Conservation (phyloP, 2,797 vertebrate species). For the Enteromius argenteus region DNA sequence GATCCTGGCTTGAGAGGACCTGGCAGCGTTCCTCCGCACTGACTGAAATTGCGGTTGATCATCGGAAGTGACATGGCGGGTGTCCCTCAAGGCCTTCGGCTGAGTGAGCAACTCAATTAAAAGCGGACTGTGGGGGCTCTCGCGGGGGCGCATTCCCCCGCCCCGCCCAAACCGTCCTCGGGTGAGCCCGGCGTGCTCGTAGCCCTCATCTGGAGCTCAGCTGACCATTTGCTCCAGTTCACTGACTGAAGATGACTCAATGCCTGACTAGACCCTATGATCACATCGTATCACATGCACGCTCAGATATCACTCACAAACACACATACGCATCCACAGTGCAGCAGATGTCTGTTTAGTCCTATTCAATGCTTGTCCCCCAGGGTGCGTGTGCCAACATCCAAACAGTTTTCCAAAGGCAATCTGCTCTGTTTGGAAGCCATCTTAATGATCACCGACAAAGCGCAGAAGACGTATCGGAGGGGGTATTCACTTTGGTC, state of each 20-base stretch:
- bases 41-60: conserved; percentile 82
- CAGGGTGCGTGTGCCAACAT: conserved; percentile 34
- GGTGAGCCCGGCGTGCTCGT: conserved; percentile 64
- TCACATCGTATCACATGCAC: conserved; percentile 64
- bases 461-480: background rate
- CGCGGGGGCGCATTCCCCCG: conserved; percentile 55
- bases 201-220: conserved; percentile 70
- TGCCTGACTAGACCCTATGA: conserved; percentile 62
- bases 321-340: conserved; percentile 68
- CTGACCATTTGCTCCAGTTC: conserved; percentile 78
- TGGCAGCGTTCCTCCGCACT: conserved; percentile 74
- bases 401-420: conserved; percentile 30
- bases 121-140: conserved; percentile 77
- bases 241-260: conserved; percentile 77
- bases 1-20: conserved; percentile 71
- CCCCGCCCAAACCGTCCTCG: conserved; percentile 64
- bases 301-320: conserved; percentile 30
- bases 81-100: conserved; percentile 76
- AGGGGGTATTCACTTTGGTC: conserved; percentile 31
- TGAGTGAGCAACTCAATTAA: conserved; percentile 85
- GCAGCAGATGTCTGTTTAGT: conserved; percentile 60
- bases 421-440: conserved; percentile 68
- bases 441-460: conserved; percentile 38
- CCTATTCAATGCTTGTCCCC: conserved; percentile 31
- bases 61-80: conserved; percentile 80